Percentiles rank a stretch among this genome's conserved stretches.
Evolutionary conservation across 64 coral and sea anemone species (phyloP).

Genomic region (Astreopora myriophthalma): DNA sequence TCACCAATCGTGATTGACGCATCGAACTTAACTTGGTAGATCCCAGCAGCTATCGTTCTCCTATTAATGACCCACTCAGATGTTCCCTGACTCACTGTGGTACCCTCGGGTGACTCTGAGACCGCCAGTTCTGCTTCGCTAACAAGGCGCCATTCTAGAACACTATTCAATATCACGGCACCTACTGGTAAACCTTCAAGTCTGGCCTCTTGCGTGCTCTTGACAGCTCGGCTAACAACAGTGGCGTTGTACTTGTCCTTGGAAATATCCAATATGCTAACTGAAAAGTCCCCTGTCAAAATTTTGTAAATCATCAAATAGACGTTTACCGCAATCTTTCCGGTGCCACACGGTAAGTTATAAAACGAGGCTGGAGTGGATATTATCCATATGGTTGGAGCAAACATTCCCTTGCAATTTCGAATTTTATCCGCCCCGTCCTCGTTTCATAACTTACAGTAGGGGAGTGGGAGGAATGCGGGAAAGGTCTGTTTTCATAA

Average conservation of each 20-base stretch:
- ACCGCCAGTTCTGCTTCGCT: neutral
- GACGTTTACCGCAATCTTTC: too few relatives aligned
- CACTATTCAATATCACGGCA: neutral
- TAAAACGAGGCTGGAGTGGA: too few relatives aligned
- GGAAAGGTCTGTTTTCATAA: too few relatives aligned
- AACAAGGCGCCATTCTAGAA: neutral
- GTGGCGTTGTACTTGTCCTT: conserved; percentile 10
- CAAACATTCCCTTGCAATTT: too few relatives aligned
- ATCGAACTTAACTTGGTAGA: conserved; percentile 5
- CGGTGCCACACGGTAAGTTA: too few relatives aligned
- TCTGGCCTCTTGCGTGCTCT: neutral
- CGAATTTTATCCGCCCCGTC: too few relatives aligned
- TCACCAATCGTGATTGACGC: neutral
- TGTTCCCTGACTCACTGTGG: neutral
- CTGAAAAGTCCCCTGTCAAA: conserved; percentile 23
- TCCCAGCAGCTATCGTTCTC: neutral
- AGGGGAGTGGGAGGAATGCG: too few relatives aligned
- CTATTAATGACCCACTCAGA: neutral
- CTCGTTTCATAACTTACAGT: too few relatives aligned
- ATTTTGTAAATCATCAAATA: too few relatives aligned
- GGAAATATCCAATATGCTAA: neutral
- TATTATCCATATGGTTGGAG: too few relatives aligned
- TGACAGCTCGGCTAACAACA: neutral
- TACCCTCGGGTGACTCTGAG: neutral
- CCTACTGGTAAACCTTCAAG: neutral